Percentiles rank a stretch among this genome's conserved stretches.
Evolutionary conservation across 2,797 vertebrate genomes (phyloP).

Genomic region (Saguinus oedipus): DNA sequence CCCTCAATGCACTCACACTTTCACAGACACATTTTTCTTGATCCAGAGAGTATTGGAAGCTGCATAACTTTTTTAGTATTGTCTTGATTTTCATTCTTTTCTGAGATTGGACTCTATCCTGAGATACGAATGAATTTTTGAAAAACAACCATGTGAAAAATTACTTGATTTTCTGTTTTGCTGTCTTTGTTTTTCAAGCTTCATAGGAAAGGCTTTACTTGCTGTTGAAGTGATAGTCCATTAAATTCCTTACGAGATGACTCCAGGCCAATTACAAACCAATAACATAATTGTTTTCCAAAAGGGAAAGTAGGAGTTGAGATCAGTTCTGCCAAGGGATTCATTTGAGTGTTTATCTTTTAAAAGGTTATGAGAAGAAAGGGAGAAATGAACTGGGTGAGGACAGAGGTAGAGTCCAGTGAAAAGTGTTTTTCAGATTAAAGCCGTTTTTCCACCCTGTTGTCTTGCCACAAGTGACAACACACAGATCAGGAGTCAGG

Average conservation of each 20-base stretch:
- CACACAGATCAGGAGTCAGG: constrained; percentile 82
- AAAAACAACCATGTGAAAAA: constrained; percentile 77
- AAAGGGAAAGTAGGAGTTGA: constrained; percentile 74
- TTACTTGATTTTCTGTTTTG: constrained; percentile 80
- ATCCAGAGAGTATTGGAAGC: neutral
- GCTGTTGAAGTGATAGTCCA: constrained; percentile 74
- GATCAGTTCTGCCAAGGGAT: constrained; percentile 74
- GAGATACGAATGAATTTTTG: constrained; percentile 75
- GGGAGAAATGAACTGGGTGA: neutral
- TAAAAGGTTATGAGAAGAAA: constrained; percentile 63
- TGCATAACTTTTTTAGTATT: neutral
- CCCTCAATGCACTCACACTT: neutral
- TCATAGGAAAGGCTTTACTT: constrained; percentile 76
- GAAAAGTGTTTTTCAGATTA: constrained; percentile 82
- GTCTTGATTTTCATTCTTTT: constrained; percentile 36
- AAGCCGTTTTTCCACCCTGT: constrained; percentile 84
- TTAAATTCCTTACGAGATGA: constrained; percentile 79
- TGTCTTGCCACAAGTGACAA: constrained; percentile 81
- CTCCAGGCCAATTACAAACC: constrained; percentile 78
- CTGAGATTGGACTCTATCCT: constrained; percentile 58
- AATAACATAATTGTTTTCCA: constrained; percentile 76
- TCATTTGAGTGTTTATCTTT: constrained; percentile 67
- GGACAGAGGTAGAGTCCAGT: constrained; percentile 45
- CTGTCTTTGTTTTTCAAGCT: constrained; percentile 78
- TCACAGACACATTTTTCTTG: neutral